phyloP scores from a whole-genome alignment of 2,113 vertebrate species.

The Sphaerodactylus townsendi region DNA sequence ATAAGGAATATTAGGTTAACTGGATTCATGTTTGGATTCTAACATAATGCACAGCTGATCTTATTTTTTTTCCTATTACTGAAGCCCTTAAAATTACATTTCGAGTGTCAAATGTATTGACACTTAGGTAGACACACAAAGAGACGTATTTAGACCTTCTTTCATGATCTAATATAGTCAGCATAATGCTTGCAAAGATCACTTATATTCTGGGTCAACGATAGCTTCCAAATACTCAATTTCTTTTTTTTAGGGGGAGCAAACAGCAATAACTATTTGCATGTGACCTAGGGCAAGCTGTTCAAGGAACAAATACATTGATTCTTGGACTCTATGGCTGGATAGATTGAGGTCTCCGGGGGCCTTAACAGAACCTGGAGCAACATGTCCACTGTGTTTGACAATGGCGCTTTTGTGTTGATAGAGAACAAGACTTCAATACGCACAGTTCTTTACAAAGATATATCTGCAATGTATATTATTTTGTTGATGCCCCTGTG shows the following conservation, averaged over 20 bases:
- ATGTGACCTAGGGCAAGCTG: neutral
- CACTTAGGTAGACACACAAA: constrained; percentile 9
- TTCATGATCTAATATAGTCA: constrained; percentile 33
- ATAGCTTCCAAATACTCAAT: neutral
- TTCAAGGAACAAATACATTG: constrained; percentile 4
- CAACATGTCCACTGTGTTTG: neutral
- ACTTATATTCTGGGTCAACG: neutral
- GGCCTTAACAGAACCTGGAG: neutral
- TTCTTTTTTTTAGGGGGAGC: neutral
- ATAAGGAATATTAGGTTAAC: constrained; percentile 59
- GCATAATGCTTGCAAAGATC: constrained; percentile 18
- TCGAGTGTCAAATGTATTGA: constrained; percentile 34
- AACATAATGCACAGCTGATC: constrained; percentile 38
- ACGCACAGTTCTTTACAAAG: neutral
- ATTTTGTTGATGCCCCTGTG: constrained; percentile 7
- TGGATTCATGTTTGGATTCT: constrained; percentile 51
- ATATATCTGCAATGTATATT: neutral
- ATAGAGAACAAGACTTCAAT: neutral
- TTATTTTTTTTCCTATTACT: constrained; percentile 42
- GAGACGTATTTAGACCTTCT: constrained; percentile 11
- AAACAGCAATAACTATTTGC: neutral
- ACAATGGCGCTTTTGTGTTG: neutral
- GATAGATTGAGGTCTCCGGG: neutral
- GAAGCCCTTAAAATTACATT: constrained; percentile 40
- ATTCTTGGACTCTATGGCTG: neutral